These are phyloP conservation scores for Antheraea yamamai DNA, from an alignment of 2,888 invertebrate genomes.

Conservation along the genomic window DNA sequence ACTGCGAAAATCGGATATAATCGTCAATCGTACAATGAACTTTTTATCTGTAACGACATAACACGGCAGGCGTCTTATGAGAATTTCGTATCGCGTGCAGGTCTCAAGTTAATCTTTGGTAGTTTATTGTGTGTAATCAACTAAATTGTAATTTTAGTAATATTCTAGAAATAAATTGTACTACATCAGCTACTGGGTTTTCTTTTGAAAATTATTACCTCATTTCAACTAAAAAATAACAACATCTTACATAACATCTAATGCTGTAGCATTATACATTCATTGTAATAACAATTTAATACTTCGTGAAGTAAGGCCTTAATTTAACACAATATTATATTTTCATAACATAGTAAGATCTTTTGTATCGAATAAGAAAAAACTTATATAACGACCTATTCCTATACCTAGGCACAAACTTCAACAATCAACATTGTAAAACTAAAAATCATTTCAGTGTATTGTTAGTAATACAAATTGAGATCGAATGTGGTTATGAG, in stretches of 20 bases:
- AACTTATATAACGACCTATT: too few species aligned
- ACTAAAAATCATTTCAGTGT: too few species aligned
- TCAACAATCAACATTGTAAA: too few species aligned
- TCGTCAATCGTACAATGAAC: not conserved
- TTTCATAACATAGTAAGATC: not conserved
- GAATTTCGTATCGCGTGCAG: not conserved
- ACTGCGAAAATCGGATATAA: not conserved
- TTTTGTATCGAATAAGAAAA: too few species aligned
- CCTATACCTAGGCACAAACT: too few species aligned
- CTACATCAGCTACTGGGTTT: not conserved
- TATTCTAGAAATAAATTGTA: constrained; percentile 22
- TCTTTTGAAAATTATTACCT: not conserved
- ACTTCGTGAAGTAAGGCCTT: too few species aligned
- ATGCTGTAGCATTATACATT: too few species aligned
- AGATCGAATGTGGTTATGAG: constrained; percentile 23
- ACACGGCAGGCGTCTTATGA: not conserved
- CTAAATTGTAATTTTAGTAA: constrained; percentile 20
- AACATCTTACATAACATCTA: too few species aligned
- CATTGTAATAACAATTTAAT: too few species aligned
- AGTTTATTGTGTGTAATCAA: constrained; percentile 2
- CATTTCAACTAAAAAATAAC: too few species aligned
- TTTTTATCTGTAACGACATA: not conserved
- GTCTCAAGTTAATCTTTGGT: not conserved
- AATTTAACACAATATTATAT: not conserved
- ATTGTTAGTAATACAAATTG: too few species aligned